Evolutionary conservation across 2,888 invertebrate genomes (phyloP).

Genomic region (Tachina lurida): DNA sequence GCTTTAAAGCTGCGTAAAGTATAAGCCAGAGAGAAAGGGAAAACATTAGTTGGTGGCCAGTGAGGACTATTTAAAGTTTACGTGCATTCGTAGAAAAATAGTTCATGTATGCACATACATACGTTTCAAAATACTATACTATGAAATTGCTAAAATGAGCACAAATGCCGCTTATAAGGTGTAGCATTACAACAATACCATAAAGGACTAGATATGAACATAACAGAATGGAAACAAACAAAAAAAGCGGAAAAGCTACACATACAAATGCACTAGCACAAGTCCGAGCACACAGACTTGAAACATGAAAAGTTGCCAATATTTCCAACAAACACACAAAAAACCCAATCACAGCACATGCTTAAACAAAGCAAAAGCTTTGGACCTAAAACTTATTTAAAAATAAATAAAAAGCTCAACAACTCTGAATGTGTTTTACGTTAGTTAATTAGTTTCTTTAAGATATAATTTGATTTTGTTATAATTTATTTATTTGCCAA

Average conservation of each 20-base stretch:
- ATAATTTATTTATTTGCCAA: too few relatives aligned
- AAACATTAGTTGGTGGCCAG: not conserved
- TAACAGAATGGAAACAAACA: constrained; percentile 44
- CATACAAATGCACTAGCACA: constrained; percentile 1
- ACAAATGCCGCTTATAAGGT: constrained; percentile 65
- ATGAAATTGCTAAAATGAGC: constrained; percentile 49
- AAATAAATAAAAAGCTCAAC: not conserved
- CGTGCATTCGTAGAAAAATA: constrained; percentile 39
- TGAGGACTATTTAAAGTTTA: constrained; percentile 42
- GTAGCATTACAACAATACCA: not conserved
- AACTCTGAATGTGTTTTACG: too few relatives aligned
- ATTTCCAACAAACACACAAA: constrained; percentile 34
- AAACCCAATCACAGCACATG: constrained; percentile 11
- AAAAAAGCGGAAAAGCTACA: constrained; percentile 45
- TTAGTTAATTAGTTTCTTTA: too few relatives aligned
- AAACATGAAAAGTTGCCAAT: constrained; percentile 40
- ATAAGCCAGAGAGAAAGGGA: constrained; percentile 10
- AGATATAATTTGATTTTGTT: too few relatives aligned
- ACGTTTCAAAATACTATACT: constrained; percentile 47
- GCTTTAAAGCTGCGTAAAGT: constrained; percentile 9
- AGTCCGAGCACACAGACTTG: not conserved
- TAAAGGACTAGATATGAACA: constrained; percentile 31
- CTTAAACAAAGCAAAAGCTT: not conserved
- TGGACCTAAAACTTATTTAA: not conserved
- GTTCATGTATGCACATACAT: constrained; percentile 23